Conservation (phyloP, 1,140 invertebrate species). For the Cataglyphis hispanica region DNA sequence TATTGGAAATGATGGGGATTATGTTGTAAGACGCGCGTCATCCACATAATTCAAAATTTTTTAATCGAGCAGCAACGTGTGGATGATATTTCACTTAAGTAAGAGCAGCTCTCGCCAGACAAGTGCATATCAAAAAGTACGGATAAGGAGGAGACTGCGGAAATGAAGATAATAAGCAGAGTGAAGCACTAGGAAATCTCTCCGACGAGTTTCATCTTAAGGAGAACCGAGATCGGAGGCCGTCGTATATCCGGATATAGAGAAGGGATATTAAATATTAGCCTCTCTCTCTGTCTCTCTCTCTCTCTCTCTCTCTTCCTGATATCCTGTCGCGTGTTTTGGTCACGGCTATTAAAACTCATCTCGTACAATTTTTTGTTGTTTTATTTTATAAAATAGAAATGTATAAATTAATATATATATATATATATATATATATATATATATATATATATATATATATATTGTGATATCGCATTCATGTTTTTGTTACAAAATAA, state of each 20-base stretch:
- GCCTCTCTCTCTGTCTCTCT: background rate
- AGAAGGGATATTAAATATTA: slow-evolving; percentile 52
- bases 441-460: background rate
- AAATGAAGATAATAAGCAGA: slow-evolving; percentile 62
- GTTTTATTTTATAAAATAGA: slow-evolving; percentile 26
- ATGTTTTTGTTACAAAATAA: background rate
- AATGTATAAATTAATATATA: too few species aligned
- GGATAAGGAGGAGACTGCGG: slow-evolving; percentile 40
- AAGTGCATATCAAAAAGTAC: slow-evolving; percentile 42
- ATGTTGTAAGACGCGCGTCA: background rate
- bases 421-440: background rate
- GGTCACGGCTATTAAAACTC: background rate
- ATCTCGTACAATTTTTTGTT: background rate
- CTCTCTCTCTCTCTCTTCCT: background rate
- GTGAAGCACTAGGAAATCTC: slow-evolving; percentile 38
- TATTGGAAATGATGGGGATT: background rate
- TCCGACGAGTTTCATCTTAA: slow-evolving; percentile 31
- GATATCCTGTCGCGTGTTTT: slow-evolving; percentile 21
- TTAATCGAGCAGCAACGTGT: background rate
- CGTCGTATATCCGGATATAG: slow-evolving; percentile 44
- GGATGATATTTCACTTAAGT: background rate
- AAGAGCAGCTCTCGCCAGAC: slow-evolving; percentile 18
- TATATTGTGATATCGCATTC: slow-evolving; percentile 6
- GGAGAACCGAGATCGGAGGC: slow-evolving; percentile 13
- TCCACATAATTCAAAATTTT: background rate